Base-by-base conservation (phyloP, 2,797 vertebrate genomes). In the Leucoraja ocellata region DNA sequence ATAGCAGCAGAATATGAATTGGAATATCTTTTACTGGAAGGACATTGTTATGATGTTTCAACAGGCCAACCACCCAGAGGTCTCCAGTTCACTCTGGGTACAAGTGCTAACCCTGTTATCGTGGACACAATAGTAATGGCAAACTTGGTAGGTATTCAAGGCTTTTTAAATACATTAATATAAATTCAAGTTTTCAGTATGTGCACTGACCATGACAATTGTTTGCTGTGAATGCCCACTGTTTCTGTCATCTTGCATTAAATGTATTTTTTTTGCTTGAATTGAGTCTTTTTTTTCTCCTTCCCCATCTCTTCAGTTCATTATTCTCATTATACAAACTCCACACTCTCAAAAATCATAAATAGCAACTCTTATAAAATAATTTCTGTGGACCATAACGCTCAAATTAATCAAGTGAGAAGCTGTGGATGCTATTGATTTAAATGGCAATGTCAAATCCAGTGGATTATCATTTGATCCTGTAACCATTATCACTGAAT, bases 51-150 rank as follows among this genome's bases (percentile, higher is more conserved):
- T 14, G 99, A 99, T 65, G 98, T 99, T 93, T 98, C 98, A 11
- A 98, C 98, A 0, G 98, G 98, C 46, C 99, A 99, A 95, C 99
- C 99, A 0, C 98, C 99, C 0, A 97, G 98, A 0, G 98, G 99
- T 4, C 98, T 99, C 9, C 98, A 99, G 96, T 99, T 99, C 93
- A 99, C 98, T 0, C 94, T 99, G 95, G 99, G 99, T 74, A 98
- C 98, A 0, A 96, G 97, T 54, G 94, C 96, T 2, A 96, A 96
- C 74, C 98, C 98, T 0, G 97, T 99, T 94, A 96, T 98, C 0
- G 95, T 99, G 4, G 99, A 99, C 65, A 99, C 98, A 16, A 99
- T 99, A 32, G 99, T 99, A 93, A 99, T 99, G 99, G 99, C 99
- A 58, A 99, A 99, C 95, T 94, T 99, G 96, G 98, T 99, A 94